These are phyloP conservation scores for Pogonognathellus flavescens DNA, from an alignment of 1,140 invertebrate genomes.

Conservation along the genomic window DNA sequence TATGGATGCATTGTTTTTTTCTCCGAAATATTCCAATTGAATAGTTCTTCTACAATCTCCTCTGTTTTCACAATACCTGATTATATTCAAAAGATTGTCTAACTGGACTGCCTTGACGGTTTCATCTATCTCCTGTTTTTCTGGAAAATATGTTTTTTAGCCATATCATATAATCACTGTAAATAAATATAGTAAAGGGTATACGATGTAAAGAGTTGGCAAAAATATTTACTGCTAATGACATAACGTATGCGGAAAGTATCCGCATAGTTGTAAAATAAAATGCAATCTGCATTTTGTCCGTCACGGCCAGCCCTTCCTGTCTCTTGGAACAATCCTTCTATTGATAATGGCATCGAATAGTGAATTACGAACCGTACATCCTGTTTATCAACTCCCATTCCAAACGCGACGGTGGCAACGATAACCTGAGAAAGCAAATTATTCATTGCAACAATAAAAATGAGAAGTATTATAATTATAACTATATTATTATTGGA, in stretches of 20 bases:
- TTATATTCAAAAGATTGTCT: slow-evolving; percentile 89
- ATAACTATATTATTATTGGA: too few species aligned
- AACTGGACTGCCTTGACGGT: slow-evolving; percentile 73
- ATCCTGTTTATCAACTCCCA: slow-evolving; percentile 76
- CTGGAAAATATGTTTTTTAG: slow-evolving; percentile 66
- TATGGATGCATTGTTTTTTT: too few species aligned
- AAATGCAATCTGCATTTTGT: slow-evolving; percentile 82
- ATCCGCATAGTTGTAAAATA: slow-evolving; percentile 90
- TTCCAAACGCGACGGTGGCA: slow-evolving; percentile 75
- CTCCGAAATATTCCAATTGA: slow-evolving; percentile 93
- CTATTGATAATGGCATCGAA: slow-evolving; percentile 73
- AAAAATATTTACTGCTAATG: too few species aligned
- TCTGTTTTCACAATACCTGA: slow-evolving; percentile 91
- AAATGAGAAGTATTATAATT: too few species aligned
- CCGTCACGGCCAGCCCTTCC: slow-evolving; percentile 74
- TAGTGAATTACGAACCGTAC: slow-evolving; percentile 66
- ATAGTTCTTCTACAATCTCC: slow-evolving; percentile 88
- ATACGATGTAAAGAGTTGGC: too few species aligned
- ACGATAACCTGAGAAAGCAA: slow-evolving; percentile 25
- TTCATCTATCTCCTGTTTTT: slow-evolving; percentile 68
- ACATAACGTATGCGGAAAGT: slow-evolving; percentile 81
- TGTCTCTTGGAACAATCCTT: slow-evolving; percentile 77
- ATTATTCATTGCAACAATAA: too few species aligned
- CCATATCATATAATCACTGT: neutral
- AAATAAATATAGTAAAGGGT: slow-evolving; percentile 69